Evolutionary conservation across 2,797 vertebrate genomes (phyloP).

Genomic region (Hippopotamyrus pictus): DNA sequence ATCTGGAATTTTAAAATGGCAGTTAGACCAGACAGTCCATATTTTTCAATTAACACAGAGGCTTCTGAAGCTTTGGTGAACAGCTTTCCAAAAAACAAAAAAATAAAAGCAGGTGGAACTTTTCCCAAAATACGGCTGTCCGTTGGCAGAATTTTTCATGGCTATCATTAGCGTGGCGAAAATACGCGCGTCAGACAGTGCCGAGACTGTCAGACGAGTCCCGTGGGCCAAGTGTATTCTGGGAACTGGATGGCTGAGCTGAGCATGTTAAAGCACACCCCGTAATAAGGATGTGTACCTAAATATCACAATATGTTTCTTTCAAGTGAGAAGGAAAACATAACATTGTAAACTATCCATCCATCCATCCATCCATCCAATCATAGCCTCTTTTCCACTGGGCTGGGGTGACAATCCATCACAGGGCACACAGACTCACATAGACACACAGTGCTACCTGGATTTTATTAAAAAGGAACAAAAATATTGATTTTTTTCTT

Average conservation of each 20-base stretch:
- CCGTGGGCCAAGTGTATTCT: neutral
- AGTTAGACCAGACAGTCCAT: conserved; percentile 8
- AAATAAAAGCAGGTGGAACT: neutral
- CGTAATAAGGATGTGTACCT: neutral
- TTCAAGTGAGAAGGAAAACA: neutral
- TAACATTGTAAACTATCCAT: neutral
- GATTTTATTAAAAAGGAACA: neutral
- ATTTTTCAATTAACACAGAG: conserved; percentile 13
- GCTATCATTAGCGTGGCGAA: neutral
- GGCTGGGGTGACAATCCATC: neutral
- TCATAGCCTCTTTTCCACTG: neutral
- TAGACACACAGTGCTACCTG: neutral
- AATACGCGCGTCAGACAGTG: neutral
- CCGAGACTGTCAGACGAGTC: neutral
- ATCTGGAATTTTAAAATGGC: neutral
- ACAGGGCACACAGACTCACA: neutral
- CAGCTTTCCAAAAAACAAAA: neutral
- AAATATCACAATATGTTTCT: neutral
- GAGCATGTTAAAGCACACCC: neutral
- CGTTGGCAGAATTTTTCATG: neutral
- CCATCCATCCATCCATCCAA: neutral
- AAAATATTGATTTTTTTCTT: neutral
- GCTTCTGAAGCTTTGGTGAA: neutral
- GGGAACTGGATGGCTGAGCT: neutral
- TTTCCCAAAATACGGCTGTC: neutral